Percentiles rank a stretch among this genome's conserved stretches.
These are phyloP conservation scores for Aphelinus certus DNA, from an alignment of 1,140 invertebrate species.

Conservation along the genomic window DNA sequence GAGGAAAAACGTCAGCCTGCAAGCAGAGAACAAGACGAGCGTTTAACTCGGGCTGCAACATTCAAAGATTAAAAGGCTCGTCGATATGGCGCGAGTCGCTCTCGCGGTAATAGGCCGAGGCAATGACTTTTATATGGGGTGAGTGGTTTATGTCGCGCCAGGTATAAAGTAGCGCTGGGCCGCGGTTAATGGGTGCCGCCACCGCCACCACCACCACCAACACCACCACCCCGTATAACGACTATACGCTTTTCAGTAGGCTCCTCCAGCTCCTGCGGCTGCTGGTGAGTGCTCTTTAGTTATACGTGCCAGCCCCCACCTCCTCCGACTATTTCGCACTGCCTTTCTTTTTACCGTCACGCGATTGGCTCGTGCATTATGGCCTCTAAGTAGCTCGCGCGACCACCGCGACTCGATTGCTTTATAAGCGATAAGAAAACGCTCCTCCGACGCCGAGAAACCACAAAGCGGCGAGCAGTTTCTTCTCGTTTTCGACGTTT, in stretches of 20 bases:
- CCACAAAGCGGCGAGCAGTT: too few relatives aligned
- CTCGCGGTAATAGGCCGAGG: constrained; percentile 42
- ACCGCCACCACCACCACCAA: too few relatives aligned
- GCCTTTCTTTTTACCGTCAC: constrained; percentile 5
- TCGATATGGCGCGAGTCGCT: constrained; percentile 39
- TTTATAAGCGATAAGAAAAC: constrained; percentile 27
- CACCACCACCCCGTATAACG: constrained; percentile 44
- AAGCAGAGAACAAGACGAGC: constrained; percentile 50
- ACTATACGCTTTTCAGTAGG: constrained; percentile 45
- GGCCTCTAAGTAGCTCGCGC: constrained; percentile 3
- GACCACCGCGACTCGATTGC: neutral
- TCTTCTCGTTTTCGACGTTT: neutral
- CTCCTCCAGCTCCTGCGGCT: neutral
- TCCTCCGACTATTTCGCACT: neutral
- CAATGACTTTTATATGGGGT: constrained; percentile 53
- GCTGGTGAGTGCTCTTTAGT: neutral
- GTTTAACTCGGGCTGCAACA: too few relatives aligned
- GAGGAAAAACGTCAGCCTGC: constrained; percentile 62
- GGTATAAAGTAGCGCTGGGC: constrained; percentile 59
- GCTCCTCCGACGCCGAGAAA: neutral
- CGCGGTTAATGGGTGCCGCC: constrained; percentile 51
- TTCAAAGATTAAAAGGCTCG: constrained; percentile 30
- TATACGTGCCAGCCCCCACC: constrained; percentile 21
- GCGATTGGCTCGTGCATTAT: constrained; percentile 30
- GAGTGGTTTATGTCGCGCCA: constrained; percentile 55